Evolutionary conservation across 2,113 vertebrate species (phyloP), one percentile per base, ranked within the genome.

Genomic region (Zapornia atra): DNA sequence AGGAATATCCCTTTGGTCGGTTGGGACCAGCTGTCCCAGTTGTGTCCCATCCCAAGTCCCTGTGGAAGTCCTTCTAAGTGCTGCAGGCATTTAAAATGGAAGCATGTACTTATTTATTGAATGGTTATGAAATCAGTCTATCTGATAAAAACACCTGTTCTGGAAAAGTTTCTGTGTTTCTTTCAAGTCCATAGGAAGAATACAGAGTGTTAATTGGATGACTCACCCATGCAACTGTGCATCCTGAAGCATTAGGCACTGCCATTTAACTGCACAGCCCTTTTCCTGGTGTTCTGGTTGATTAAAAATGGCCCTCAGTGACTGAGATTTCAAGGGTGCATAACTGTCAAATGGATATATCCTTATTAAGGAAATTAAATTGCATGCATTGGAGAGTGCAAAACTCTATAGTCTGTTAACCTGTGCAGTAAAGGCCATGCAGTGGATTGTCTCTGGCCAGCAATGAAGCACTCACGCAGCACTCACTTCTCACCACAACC

Each of bases 381-480:
- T 0, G 3, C 42, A 60, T 48, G 42, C 18, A 66, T 22, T 51
- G 64, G 65, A 56, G 42, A 29, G 8, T 15, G 57, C 28, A 82
- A 65, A 77, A 48, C 18, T 3, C 1, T 9, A 42, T 1, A 25
- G 9, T 63, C 75, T 4, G 0, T 31, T 59, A 66, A 46, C 10
- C 28, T 6, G 0, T 29, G 59, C 75, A 31, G 31, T 4, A 42
- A 54, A 17, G 1, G 3, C 44, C 22, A 48, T 19, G 20, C 0
- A 0, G 3, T 25, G 40, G 11, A 5, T 11, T 61, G 56, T 38
- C 18, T 11, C 12, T 0, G 0, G 26, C 6, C 4, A 13, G 56
- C 44, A 78, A n/a, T 16, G 33, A 46, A 78, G 40, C 25, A 73
- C 50, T 7, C 64, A 42, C 11, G 3, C 6, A 5, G 18, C 10